A percentile compares a stretch with the other conserved stretches of the same genome.
Conservation (phyloP, 2,113 vertebrate genomes). For the Vulpes vulpes region DNA sequence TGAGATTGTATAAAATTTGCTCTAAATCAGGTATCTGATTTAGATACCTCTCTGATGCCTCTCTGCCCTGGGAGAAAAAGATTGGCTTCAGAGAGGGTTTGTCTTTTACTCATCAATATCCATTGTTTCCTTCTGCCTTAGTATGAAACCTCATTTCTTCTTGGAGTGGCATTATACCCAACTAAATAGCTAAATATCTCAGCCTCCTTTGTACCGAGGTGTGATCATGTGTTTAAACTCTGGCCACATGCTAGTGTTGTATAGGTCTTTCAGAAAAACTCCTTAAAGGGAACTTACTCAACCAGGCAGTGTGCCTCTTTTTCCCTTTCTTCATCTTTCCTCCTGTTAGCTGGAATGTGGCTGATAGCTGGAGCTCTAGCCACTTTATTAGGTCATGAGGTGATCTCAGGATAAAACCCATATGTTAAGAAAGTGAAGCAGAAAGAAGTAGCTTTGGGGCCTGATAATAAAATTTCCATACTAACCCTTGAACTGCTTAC, state of each 20-base stretch:
- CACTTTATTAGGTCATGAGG: not conserved
- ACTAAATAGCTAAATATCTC: not conserved
- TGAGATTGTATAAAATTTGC: not conserved
- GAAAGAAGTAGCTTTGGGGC: not conserved
- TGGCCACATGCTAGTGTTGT: not conserved
- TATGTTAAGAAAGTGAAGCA: not conserved
- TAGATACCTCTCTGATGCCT: not conserved
- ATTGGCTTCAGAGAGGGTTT: not conserved
- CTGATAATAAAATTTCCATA: not conserved
- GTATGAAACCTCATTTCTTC: not conserved
- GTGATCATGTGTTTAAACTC: not conserved
- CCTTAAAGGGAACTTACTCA: not conserved
- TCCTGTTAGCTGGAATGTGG: not conserved
- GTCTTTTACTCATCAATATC: not conserved
- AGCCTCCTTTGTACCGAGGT: not conserved
- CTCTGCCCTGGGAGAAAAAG: not conserved
- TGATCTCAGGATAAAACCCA: not conserved
- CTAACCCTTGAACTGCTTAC: not conserved
- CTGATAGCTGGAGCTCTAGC: constrained; percentile 16
- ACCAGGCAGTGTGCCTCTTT: not conserved
- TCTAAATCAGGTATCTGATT: not conserved
- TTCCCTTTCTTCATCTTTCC: not conserved
- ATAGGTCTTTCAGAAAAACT: not conserved
- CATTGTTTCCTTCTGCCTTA: not conserved
- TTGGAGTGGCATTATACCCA: not conserved